These are phyloP conservation scores for Carcina quercana DNA, from an alignment of 2,888 invertebrate genomes.

Conservation along the genomic window DNA sequence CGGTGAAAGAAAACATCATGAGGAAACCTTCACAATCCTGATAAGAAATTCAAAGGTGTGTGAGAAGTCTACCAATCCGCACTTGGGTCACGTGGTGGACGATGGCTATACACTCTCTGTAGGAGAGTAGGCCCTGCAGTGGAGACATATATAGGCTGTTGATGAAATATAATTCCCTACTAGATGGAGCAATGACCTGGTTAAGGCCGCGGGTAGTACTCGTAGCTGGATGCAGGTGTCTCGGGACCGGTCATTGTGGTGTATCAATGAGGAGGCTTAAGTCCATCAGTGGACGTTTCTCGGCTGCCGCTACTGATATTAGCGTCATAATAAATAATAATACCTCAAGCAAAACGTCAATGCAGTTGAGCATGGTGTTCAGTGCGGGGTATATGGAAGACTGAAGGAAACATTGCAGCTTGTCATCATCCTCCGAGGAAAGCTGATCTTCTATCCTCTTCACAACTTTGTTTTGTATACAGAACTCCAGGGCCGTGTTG, in stretches of 20 bases:
- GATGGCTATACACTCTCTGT: too few species aligned
- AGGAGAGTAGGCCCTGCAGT: too few species aligned
- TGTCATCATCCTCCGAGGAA: conserved; percentile 46
- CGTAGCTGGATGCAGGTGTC: neutral
- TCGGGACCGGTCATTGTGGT: too few species aligned
- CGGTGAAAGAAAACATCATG: too few species aligned
- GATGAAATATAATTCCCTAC: neutral
- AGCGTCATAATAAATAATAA: neutral
- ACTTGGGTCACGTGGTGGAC: too few species aligned
- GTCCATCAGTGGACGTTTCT: too few species aligned
- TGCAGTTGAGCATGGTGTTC: conserved; percentile 62
- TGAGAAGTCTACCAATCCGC: too few species aligned
- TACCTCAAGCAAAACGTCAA: conserved; percentile 43
- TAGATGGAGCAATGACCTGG: neutral
- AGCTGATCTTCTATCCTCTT: conserved; percentile 41
- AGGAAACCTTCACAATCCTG: too few species aligned
- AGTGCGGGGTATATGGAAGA: conserved; percentile 79
- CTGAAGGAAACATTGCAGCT: conserved; percentile 69
- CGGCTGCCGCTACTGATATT: neutral
- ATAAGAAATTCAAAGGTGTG: too few species aligned
- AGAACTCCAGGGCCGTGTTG: conserved; percentile 38
- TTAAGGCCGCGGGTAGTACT: neutral
- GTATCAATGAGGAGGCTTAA: too few species aligned
- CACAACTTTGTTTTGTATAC: conserved; percentile 34
- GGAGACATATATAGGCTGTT: neutral